A percentile compares a stretch with the other conserved stretches of the same genome.
Conservation (phyloP, 2,888 invertebrate species). For the Phyto melanocephala region DNA sequence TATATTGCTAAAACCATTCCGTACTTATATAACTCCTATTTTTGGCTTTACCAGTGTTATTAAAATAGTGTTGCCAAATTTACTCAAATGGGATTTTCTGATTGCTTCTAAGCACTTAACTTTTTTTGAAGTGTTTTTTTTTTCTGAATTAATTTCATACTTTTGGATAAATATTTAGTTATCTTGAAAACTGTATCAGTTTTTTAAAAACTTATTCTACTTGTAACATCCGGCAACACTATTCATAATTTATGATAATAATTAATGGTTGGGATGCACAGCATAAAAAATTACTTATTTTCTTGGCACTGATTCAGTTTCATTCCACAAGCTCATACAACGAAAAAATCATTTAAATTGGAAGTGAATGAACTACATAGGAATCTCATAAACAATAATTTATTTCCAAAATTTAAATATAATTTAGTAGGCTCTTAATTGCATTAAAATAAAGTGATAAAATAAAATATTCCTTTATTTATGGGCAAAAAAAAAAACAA, state of each 20-base stretch:
- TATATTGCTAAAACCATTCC: no score
- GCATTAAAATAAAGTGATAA: neutral
- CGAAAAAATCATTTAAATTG: neutral
- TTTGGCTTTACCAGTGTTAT: no score
- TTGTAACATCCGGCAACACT: no score
- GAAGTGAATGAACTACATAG: neutral
- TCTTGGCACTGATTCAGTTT: slow-evolving; percentile 6
- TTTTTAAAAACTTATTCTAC: no score
- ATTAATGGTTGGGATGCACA: neutral
- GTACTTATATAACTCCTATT: no score
- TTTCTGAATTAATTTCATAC: no score
- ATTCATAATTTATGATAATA: slow-evolving; percentile 6
- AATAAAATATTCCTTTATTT: neutral
- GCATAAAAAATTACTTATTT: neutral
- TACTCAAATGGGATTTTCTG: no score
- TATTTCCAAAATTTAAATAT: neutral
- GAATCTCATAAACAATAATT: neutral
- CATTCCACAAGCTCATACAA: neutral
- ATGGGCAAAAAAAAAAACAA: neutral
- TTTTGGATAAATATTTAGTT: no score
- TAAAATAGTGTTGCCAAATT: no score
- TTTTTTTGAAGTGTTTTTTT: no score
- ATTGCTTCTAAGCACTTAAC: no score
- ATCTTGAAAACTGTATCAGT: no score
- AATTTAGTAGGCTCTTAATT: slow-evolving; percentile 4